Percentiles rank a stretch among this genome's conserved stretches.
These are phyloP conservation scores for Aproaerema taeniolella DNA, from an alignment of 2,888 invertebrate species.

Conservation along the genomic window DNA sequence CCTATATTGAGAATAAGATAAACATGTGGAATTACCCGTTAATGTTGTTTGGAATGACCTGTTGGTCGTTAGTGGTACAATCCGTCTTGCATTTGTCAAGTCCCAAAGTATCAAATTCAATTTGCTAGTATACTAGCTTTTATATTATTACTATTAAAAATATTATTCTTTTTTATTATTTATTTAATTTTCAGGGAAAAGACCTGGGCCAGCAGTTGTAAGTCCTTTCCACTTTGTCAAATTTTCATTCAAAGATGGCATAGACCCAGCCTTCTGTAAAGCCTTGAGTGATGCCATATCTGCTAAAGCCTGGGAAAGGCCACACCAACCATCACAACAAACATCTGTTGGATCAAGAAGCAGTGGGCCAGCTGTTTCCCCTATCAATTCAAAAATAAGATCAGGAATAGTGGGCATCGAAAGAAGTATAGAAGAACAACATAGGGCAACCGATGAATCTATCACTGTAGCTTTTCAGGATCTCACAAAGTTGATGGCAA, in stretches of 20 bases:
- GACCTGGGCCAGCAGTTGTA: constrained; percentile 84
- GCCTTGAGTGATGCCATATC: constrained; percentile 80
- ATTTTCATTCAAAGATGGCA: constrained; percentile 91
- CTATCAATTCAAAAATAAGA: constrained; percentile 81
- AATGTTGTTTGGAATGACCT: too few species aligned
- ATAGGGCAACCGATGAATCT: constrained; percentile 93
- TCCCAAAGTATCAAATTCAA: too few species aligned
- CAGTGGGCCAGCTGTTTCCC: constrained; percentile 30
- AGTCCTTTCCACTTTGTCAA: constrained; percentile 87
- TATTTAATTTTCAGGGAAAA: constrained; percentile 72
- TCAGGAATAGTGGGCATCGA: constrained; percentile 98
- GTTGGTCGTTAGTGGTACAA: too few species aligned
- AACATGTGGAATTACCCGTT: too few species aligned
- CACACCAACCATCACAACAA: constrained; percentile 35
- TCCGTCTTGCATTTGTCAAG: too few species aligned
- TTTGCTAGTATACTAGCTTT: too few species aligned
- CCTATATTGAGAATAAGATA: too few species aligned
- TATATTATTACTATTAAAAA: too few species aligned
- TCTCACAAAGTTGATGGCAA: constrained; percentile 93
- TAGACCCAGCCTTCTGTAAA: constrained; percentile 79
- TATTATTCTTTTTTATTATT: too few species aligned
- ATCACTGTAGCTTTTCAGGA: constrained; percentile 97
- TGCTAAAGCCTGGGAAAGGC: constrained; percentile 80
- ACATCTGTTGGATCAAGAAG: constrained; percentile 28
- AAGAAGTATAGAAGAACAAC: constrained; percentile 91